Conservation (phyloP, 2,797 vertebrate species). For the Gadopsis marmoratus region DNA sequence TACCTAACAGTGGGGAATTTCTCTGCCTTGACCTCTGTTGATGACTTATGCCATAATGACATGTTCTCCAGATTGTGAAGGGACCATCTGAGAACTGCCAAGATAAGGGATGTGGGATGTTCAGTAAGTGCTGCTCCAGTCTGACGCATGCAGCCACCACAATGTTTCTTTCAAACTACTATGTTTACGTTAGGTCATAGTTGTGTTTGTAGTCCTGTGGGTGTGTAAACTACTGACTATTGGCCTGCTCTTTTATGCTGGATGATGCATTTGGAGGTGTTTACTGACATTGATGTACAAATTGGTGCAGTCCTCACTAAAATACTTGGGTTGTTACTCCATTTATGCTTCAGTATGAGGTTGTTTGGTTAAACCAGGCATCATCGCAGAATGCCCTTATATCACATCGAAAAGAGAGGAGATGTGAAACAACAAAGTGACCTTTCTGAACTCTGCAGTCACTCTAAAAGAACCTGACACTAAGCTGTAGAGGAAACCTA, state of each 20-base stretch:
- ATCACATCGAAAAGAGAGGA: conserved; percentile 30
- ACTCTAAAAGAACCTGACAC: conserved; percentile 9
- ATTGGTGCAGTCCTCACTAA: neutral
- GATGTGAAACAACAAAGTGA: conserved; percentile 28
- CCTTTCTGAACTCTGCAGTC: conserved; percentile 35
- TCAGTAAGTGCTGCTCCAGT: neutral
- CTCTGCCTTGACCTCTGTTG: conserved; percentile 4
- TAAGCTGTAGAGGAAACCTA: conserved; percentile 18
- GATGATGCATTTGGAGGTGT: neutral
- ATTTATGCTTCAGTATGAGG: neutral
- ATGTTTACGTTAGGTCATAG: conserved; percentile 1
- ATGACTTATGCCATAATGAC: neutral
- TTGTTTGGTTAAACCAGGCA: neutral
- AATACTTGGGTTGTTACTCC: neutral
- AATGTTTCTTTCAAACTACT: conserved; percentile 8
- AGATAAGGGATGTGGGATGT: conserved; percentile 15
- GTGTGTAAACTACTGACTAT: conserved; percentile 8
- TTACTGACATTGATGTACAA: conserved; percentile 1
- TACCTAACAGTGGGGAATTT: neutral
- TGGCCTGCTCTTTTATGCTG: neutral
- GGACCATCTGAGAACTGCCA: conserved; percentile 15
- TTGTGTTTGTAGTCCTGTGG: neutral
- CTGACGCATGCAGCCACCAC: neutral
- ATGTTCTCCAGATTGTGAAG: conserved; percentile 12
- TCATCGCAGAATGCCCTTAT: neutral